Percentiles rank a stretch among this genome's conserved stretches.
Conservation (phyloP, 2,888 invertebrate genomes). For the Rhodophaea formosa region DNA sequence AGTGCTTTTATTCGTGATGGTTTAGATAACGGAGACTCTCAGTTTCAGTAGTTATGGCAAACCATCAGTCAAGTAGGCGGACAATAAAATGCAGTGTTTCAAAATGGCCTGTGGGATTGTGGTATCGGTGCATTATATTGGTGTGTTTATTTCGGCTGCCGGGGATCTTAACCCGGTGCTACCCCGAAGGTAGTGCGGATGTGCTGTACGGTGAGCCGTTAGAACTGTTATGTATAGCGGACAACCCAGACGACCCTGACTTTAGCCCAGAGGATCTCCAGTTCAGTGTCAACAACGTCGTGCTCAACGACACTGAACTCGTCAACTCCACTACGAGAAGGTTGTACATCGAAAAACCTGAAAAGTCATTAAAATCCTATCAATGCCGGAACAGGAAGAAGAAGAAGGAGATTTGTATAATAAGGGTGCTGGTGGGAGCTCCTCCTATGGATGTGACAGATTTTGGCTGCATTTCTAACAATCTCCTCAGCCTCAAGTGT, state of each 20-base stretch:
- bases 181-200: constrained; percentile 80
- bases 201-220: constrained; percentile 82
- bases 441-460: constrained; percentile 84
- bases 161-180: constrained; percentile 59
- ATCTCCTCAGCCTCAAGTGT: constrained; percentile 88
- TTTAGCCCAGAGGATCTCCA: constrained; percentile 64
- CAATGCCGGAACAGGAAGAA: constrained; percentile 73
- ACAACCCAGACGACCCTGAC: constrained; percentile 37
- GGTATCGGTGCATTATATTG: constrained; percentile 64
- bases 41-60: constrained; percentile 58
- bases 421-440: constrained; percentile 66
- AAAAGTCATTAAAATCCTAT: constrained; percentile 75
- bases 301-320: constrained; percentile 42
- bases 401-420: constrained; percentile 51
- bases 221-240: constrained; percentile 83
- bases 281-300: constrained; percentile 48
- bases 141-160: constrained; percentile 61
- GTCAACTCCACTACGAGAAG: constrained; percentile 84
- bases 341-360: constrained; percentile 77
- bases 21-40: constrained; percentile 48
- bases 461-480: constrained; percentile 87
- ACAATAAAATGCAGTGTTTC: constrained; percentile 57
- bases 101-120: constrained; percentile 53
- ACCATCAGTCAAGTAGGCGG: constrained; percentile 45
- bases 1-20: constrained; percentile 60